These are phyloP conservation scores for Pseudomyrmex dendroicus DNA, from an alignment of 1,140 invertebrate species.

Conservation along the genomic window DNA sequence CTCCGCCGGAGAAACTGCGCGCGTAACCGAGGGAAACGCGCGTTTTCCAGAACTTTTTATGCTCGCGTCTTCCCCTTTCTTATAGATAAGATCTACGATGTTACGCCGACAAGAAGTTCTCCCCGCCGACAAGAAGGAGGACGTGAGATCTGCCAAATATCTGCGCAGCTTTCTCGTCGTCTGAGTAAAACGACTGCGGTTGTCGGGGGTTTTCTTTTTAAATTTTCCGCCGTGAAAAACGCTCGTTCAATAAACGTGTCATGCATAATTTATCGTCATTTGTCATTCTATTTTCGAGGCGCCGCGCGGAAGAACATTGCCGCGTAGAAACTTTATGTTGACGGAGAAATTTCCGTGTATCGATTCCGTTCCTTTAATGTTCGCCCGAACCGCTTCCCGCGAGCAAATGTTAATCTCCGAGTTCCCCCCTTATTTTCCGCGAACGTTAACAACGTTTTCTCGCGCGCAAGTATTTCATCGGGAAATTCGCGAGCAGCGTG, in stretches of 20 bases:
- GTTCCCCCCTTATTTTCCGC: background rate
- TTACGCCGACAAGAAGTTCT: constrained; percentile 4
- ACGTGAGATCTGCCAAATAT: constrained; percentile 1
- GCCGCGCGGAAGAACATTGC: no score
- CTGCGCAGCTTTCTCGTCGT: background rate
- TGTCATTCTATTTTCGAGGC: no score
- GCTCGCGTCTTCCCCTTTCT: background rate
- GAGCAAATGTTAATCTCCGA: constrained; percentile 3
- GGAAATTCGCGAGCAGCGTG: background rate
- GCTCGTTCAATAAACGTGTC: no score
- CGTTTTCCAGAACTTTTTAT: background rate
- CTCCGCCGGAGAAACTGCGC: background rate
- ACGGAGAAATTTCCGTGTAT: no score
- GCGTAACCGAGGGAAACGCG: background rate
- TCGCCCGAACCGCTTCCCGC: background rate
- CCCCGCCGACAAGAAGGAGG: no score
- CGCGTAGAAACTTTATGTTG: no score
- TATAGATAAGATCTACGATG: constrained; percentile 23
- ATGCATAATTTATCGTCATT: no score
- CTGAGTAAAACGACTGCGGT: no score
- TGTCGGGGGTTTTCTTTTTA: no score
- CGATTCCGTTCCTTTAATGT: no score
- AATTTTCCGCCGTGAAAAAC: no score
- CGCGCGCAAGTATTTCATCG: background rate
- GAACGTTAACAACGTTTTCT: background rate